Evolutionary conservation across 2,797 vertebrate genomes (phyloP).

Genomic region (Thripadectes ignobilis): DNA sequence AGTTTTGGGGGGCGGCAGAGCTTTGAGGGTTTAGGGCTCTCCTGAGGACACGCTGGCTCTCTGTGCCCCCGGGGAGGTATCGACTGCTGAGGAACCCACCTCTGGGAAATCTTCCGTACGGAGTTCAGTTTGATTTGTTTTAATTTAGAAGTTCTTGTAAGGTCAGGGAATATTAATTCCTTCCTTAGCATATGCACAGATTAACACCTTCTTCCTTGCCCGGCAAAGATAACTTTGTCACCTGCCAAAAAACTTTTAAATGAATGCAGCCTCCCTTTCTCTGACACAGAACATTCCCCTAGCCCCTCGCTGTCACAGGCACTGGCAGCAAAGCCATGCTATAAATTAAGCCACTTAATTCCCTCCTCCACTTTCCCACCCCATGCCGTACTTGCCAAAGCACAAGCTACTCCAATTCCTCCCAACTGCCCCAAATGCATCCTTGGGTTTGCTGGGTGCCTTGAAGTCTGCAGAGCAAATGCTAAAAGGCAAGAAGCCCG

Average conservation of each 20-base stretch:
- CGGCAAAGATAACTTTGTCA: neutral
- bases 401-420: accelerated
- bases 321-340: neutral
- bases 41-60: accelerated
- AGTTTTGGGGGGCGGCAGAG: too few relatives aligned
- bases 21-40: neutral
- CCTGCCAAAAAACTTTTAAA: neutral
- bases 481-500: neutral
- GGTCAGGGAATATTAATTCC: neutral
- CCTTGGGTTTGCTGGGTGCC: neutral
- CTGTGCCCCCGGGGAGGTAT: neutral
- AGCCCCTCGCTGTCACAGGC: neutral
- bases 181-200: neutral
- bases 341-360: neutral
- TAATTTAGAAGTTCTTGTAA: neutral
- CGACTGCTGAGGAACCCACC: neutral
- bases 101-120: accelerated
- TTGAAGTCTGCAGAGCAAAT: neutral
- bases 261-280: neutral
- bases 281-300: neutral
- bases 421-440: neutral
- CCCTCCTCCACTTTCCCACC: neutral
- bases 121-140: accelerated
- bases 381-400: accelerated
- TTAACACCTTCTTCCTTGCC: neutral